Evolutionary conservation across 2,113 vertebrate species (phyloP).

Genomic region (Megalops atlanticus): DNA sequence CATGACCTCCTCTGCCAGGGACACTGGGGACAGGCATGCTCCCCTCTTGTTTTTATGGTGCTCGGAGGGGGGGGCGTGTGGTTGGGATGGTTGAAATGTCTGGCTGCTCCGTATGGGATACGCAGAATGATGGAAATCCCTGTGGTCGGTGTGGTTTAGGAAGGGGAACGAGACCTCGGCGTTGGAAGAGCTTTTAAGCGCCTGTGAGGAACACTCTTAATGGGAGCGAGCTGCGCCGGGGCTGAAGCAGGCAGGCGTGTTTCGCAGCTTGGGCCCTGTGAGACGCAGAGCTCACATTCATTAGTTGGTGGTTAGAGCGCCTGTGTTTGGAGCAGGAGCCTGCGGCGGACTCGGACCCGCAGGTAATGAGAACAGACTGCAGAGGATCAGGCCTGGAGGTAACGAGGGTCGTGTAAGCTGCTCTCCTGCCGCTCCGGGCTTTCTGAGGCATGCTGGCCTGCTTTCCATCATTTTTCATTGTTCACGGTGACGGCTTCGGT

Average conservation of each 20-base stretch:
- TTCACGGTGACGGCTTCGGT: no score
- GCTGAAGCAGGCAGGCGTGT: slow-evolving; percentile 39
- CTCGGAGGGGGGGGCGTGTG: slow-evolving; percentile 47
- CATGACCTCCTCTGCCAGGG: slow-evolving; percentile 13
- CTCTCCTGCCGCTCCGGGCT: neutral
- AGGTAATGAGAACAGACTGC: slow-evolving; percentile 5
- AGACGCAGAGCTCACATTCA: neutral
- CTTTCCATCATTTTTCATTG: no score
- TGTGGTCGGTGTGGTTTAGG: slow-evolving; percentile 68
- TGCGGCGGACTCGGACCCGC: neutral
- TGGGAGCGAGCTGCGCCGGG: slow-evolving; percentile 60
- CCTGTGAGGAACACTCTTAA: slow-evolving; percentile 62
- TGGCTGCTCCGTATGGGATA: slow-evolving; percentile 65
- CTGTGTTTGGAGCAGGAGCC: neutral
- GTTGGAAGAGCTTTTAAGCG: slow-evolving; percentile 65
- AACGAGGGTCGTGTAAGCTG: neutral
- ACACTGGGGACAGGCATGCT: no score
- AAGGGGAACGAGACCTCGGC: slow-evolving; percentile 55
- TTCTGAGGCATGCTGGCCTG: neutral
- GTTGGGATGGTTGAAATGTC: slow-evolving; percentile 66
- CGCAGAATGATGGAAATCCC: slow-evolving; percentile 66
- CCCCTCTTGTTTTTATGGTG: slow-evolving; percentile 46
- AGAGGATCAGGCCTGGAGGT: neutral
- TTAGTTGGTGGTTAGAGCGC: neutral
- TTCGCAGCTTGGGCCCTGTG: slow-evolving; percentile 12